Evolutionary conservation across 2,113 vertebrate genomes (phyloP).

Genomic region (Pedetes capensis): DNA sequence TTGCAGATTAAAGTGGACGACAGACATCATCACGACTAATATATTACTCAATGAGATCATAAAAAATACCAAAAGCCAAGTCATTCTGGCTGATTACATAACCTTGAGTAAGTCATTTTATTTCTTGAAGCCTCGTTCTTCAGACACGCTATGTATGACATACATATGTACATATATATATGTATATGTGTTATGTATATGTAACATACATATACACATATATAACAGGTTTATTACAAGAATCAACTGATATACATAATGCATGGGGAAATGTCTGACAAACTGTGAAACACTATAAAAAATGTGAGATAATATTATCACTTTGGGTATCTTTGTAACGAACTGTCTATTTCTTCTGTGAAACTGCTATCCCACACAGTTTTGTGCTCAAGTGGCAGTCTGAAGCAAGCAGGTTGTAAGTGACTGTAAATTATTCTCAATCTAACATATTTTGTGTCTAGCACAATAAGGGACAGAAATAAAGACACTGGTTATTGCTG

Average conservation of each 20-base stretch:
- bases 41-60: neutral
- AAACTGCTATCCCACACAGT: slow-evolving; percentile 52
- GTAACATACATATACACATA: neutral
- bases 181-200: neutral
- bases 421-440: slow-evolving; percentile 65
- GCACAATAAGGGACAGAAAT: slow-evolving; percentile 55
- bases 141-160: neutral
- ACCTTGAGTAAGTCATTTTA: slow-evolving; percentile 41
- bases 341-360: slow-evolving; percentile 55
- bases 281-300: slow-evolving; percentile 62
- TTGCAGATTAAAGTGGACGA: neutral
- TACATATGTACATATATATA: neutral
- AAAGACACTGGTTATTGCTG: slow-evolving; percentile 23
- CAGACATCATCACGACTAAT: neutral
- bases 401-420: slow-evolving; percentile 66
- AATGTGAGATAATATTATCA: slow-evolving; percentile 62
- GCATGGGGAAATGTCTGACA: slow-evolving; percentile 62
- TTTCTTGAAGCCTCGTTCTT: slow-evolving; percentile 28
- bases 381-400: slow-evolving; percentile 57
- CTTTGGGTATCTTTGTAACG: slow-evolving; percentile 55
- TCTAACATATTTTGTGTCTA: slow-evolving; percentile 71
- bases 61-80: neutral
- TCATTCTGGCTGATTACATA: neutral
- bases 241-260: slow-evolving; percentile 42
- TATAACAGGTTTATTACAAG: slow-evolving; percentile 52